Conservation (phyloP, 2,888 invertebrate genomes). For the Sminthurinus aureus region DNA sequence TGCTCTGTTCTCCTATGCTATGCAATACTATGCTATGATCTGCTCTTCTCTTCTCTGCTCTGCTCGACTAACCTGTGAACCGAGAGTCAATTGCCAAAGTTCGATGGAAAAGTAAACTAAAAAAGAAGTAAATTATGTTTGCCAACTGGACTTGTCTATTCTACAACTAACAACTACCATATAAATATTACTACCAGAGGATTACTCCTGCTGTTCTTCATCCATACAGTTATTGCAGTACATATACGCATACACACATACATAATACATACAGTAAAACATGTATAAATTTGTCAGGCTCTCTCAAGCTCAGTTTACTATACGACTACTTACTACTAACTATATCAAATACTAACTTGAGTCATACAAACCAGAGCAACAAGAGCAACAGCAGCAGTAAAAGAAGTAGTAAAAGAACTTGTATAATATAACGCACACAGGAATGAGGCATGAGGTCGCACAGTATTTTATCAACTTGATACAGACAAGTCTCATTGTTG, state of each 20-base stretch:
- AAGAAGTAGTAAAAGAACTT: not conserved
- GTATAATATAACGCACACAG: not conserved
- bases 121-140: slow-evolving; percentile 33
- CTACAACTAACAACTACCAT: not conserved
- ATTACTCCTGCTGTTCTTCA: not conserved
- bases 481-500: slow-evolving; percentile 31
- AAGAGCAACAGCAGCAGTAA: too few relatives aligned
- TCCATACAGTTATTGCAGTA: not conserved
- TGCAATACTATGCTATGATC: too few relatives aligned
- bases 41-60: too few relatives aligned
- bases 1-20: not conserved
- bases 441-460: slow-evolving; percentile 30
- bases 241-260: slow-evolving; percentile 23
- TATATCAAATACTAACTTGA: too few relatives aligned
- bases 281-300: not conserved
- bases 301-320: too few relatives aligned
- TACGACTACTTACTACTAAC: too few relatives aligned
- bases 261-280: not conserved
- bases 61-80: slow-evolving; percentile 3
- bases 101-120: slow-evolving; percentile 14
- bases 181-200: not conserved
- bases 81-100: slow-evolving; percentile 1
- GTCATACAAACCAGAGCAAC: too few relatives aligned
- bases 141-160: slow-evolving; percentile 37
- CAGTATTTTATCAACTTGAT: slow-evolving; percentile 36